These are phyloP conservation scores for Bimastos eiseni DNA, from an alignment of 2,888 invertebrate species.

Conservation along the genomic window DNA sequence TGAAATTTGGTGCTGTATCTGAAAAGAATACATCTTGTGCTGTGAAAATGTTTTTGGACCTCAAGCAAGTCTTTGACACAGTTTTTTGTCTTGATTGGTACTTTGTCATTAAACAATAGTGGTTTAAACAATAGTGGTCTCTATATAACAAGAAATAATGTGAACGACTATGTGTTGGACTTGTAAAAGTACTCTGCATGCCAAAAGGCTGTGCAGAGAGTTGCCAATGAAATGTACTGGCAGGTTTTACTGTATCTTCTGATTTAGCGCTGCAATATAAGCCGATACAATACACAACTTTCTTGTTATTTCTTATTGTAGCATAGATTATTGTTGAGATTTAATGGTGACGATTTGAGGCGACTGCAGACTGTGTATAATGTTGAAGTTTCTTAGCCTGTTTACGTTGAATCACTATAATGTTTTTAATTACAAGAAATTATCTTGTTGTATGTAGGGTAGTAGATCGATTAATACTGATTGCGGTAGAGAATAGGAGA, in stretches of 20 bases:
- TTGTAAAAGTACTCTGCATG: background rate
- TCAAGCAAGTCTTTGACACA: background rate
- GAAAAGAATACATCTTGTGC: background rate
- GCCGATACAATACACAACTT: no score
- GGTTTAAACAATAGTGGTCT: no score
- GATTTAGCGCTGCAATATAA: background rate
- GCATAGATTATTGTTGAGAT: background rate
- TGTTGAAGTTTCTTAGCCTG: background rate
- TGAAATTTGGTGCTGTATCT: background rate
- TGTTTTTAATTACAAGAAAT: conserved; percentile 2
- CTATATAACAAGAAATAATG: background rate
- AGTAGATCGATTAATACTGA: background rate
- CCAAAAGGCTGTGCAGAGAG: background rate
- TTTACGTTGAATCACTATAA: background rate
- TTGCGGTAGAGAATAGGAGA: background rate
- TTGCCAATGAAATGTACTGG: background rate
- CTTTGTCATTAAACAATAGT: background rate
- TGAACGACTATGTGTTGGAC: background rate
- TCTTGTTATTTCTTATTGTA: background rate
- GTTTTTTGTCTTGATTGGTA: background rate
- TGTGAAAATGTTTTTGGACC: background rate
- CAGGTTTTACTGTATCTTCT: background rate
- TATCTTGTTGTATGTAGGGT: background rate
- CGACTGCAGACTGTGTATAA: background rate
- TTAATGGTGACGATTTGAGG: background rate